phyloP scores from a whole-genome alignment of 2,888 invertebrate species.

The Podotricha telesiphe region DNA sequence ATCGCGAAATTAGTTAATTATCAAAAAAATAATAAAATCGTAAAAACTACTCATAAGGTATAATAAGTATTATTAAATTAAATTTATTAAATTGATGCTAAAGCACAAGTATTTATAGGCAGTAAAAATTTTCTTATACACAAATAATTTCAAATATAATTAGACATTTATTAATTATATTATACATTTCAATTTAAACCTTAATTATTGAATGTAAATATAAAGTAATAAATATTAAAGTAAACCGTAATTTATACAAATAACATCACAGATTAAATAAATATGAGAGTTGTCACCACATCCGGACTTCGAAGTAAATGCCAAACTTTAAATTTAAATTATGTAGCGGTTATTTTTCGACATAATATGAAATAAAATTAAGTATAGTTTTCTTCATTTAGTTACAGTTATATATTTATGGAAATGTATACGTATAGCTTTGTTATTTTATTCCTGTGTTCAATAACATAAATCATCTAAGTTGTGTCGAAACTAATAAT shows the following conservation, averaged over 20 bases:
- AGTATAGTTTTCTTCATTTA: background rate
- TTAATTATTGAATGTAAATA: too few species aligned
- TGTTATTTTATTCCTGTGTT: background rate
- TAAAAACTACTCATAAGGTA: too few species aligned
- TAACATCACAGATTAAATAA: background rate
- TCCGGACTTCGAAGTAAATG: constrained; percentile 3
- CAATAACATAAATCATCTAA: constrained; percentile 1
- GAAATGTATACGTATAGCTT: background rate
- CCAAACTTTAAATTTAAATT: constrained; percentile 24
- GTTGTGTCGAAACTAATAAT: constrained; percentile 14
- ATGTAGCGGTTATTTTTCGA: constrained; percentile 10
- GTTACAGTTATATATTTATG: background rate
- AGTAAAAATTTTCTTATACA: too few species aligned
- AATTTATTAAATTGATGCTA: too few species aligned
- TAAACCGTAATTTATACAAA: background rate
- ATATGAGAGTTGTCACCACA: background rate
- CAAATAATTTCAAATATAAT: too few species aligned
- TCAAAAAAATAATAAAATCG: too few species aligned
- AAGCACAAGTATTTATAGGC: too few species aligned
- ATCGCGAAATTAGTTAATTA: too few species aligned
- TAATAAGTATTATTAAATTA: too few species aligned
- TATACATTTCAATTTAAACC: too few species aligned
- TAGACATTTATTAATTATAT: too few species aligned
- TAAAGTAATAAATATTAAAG: background rate
- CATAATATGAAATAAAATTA: background rate